Evolutionary conservation across 1,140 invertebrate species (phyloP), one percentile per base, ranked within the genome.

Genomic region (Papilio polytes): DNA sequence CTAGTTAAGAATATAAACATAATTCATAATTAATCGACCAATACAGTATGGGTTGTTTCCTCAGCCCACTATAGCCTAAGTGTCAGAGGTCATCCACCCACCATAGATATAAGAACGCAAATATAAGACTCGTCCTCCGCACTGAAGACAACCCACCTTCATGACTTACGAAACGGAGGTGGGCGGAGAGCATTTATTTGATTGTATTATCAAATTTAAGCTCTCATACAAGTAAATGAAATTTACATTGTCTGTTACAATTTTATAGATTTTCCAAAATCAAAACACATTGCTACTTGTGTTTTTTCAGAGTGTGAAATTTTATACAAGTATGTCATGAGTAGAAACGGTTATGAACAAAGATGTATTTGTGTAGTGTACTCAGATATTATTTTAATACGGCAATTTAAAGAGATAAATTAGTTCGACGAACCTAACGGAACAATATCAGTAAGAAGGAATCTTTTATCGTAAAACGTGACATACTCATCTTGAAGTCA

Each of bases 381-480:
- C 22, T 31, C 36, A 70, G 10, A 31, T 70, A 36, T 15, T 36
- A 31, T 70, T 36, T 15, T 1, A 7, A 15, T 36, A 18, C 13
- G 26, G 26, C 31, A 70, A 36, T 31, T 70, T 56, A 56, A 63
- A 22, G 9, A 26, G 22, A 70, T 70, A 70, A 70, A 31, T 31
- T 70, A 70, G 63, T 70, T 31, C 22, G 26, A 70, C 31, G 22
- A 31, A 70, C 26, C 22, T 36, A 70, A 70, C 22, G 22, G 63
- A 15, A 70, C 26, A 12, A 36, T 31, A 70, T 70, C 63, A 31
- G 26, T 31, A 15, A 31, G 63, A 70, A 31, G 63, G 26, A 70
- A 70, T 70, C 63, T 70, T 70, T 70, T 70, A 31, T 70, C 26
- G 12, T 70, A 31, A 36, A 31, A 15, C 63, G 63, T 70, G 63